Percentiles rank a stretch among this genome's conserved stretches.
These are phyloP conservation scores for Strigamia transsilvanica DNA, from an alignment of 2,888 invertebrate species.

Conservation along the genomic window DNA sequence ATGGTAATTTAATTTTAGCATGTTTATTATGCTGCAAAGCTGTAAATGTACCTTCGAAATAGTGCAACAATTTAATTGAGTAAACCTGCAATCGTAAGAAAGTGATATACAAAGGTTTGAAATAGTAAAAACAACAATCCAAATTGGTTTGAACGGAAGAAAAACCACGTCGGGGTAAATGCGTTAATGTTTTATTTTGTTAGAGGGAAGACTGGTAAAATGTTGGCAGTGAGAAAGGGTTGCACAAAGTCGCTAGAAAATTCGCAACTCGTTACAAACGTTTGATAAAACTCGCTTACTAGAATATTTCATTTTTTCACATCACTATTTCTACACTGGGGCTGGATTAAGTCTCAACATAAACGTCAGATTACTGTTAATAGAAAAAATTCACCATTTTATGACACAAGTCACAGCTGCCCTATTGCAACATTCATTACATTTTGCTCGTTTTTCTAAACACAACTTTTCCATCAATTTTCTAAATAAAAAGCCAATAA, in stretches of 20 bases:
- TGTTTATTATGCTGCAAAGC: slow-evolving; percentile 13
- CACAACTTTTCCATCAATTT: background rate
- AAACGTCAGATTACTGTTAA: background rate
- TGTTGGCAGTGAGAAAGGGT: slow-evolving; percentile 29
- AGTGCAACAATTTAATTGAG: slow-evolving; percentile 26
- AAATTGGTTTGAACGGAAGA: background rate
- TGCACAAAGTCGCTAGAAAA: slow-evolving; percentile 29
- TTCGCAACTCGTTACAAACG: slow-evolving; percentile 7
- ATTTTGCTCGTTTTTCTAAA: background rate
- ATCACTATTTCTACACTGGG: background rate
- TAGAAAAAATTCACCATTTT: slow-evolving; percentile 18
- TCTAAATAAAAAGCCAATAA: slow-evolving; percentile 1
- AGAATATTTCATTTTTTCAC: slow-evolving; percentile 17
- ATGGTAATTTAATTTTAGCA: slow-evolving; percentile 6
- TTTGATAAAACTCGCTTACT: slow-evolving; percentile 4
- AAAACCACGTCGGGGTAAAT: background rate
- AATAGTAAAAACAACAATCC: slow-evolving; percentile 38
- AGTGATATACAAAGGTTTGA: slow-evolving; percentile 4
- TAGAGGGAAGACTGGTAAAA: slow-evolving; percentile 26
- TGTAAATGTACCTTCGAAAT: slow-evolving; percentile 30
- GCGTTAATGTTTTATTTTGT: slow-evolving; percentile 8
- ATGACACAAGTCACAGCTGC: slow-evolving; percentile 23
- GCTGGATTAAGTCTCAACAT: slow-evolving; percentile 23
- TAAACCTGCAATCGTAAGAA: background rate
- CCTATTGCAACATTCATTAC: slow-evolving; percentile 26